Evolutionary conservation across 2,888 invertebrate species (phyloP).

Genomic region (Morpho helenor): DNA sequence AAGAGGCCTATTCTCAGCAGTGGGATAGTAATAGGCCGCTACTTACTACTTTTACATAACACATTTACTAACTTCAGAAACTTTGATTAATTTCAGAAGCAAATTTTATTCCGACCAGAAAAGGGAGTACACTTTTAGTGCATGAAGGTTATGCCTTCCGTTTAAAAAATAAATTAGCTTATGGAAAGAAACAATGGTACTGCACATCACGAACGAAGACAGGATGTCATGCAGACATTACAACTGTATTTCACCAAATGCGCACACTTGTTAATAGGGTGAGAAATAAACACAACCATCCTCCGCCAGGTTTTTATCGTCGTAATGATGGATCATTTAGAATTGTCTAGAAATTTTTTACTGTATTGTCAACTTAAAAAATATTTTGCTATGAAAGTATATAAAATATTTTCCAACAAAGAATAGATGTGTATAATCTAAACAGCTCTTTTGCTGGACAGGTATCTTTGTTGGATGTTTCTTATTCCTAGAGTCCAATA

Average conservation of each 20-base stretch:
- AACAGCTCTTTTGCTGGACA: background rate
- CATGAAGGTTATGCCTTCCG: conserved; percentile 65
- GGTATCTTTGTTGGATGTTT: background rate
- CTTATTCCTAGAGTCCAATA: too few species aligned
- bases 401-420: background rate
- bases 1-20: too few species aligned
- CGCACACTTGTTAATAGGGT: conserved; percentile 55
- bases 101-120: conserved; percentile 61
- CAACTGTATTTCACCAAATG: conserved; percentile 48
- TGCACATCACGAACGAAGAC: conserved; percentile 62
- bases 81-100: conserved; percentile 52
- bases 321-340: conserved; percentile 63
- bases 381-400: background rate
- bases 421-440: background rate
- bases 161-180: conserved; percentile 64
- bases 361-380: background rate
- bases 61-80: background rate
- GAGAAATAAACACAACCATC: conserved; percentile 59
- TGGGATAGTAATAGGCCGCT: too few species aligned
- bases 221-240: conserved; percentile 64
- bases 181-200: conserved; percentile 71
- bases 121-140: conserved; percentile 60
- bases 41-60: too few species aligned
- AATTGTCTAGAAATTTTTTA: conserved; percentile 43
- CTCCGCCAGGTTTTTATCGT: conserved; percentile 59